Evolutionary conservation across 2,113 vertebrate species (phyloP).

Genomic region (Muntiacus muntjak): DNA sequence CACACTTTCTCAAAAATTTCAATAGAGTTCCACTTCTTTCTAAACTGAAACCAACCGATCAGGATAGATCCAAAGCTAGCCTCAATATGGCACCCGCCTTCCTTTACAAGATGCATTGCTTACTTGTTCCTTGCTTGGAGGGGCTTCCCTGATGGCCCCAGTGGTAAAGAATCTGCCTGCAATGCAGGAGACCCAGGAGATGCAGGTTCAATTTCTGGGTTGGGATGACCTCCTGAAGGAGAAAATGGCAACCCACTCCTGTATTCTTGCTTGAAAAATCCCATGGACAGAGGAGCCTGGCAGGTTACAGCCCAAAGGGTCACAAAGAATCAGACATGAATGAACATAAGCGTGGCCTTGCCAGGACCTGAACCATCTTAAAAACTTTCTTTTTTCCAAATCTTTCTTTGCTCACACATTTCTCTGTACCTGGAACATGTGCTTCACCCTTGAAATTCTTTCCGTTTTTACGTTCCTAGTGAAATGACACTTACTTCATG

Average conservation of each 20-base stretch:
- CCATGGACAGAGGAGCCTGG: background rate
- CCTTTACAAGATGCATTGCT: background rate
- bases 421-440: background rate
- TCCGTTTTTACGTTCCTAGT: background rate
- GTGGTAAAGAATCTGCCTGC: background rate
- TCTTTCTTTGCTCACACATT: background rate
- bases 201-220: background rate
- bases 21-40: background rate
- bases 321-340: background rate
- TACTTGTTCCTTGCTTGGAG: background rate
- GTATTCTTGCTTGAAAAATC: background rate
- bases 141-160: background rate
- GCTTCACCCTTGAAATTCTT: background rate
- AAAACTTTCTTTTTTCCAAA: background rate
- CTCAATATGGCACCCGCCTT: fast-evolving
- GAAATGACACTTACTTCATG: background rate
- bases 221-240: background rate
- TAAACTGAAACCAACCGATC: background rate
- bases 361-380: background rate
- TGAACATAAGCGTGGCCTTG: fast-evolving
- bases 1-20: background rate
- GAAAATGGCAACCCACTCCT: background rate
- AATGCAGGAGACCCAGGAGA: background rate
- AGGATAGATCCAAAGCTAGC: background rate
- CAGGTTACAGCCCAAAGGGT: background rate